Percentiles rank a stretch among this genome's conserved stretches.
phyloP scores from a whole-genome alignment of 2,888 invertebrate genomes.

The Steromphala cineraria region DNA sequence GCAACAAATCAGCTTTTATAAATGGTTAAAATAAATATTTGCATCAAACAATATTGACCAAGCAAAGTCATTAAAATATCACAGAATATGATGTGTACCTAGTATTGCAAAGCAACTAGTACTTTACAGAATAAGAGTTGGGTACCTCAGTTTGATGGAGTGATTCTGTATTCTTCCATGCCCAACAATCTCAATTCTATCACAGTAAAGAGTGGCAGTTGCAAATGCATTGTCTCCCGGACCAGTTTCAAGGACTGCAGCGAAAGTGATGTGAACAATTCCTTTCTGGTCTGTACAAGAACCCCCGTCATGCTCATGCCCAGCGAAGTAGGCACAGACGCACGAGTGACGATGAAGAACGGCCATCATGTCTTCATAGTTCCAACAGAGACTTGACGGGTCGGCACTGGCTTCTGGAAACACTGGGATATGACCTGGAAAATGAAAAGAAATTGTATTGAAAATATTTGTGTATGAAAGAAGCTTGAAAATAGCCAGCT shows the following conservation, averaged over 20 bases:
- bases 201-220: constrained; percentile 62
- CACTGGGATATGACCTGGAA: constrained; percentile 24
- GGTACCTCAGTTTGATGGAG: constrained; percentile 40
- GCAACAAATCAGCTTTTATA: too few species aligned
- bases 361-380: constrained; percentile 68
- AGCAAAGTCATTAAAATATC: too few species aligned
- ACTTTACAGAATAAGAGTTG: not conserved
- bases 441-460: not conserved
- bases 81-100: too few species aligned
- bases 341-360: constrained; percentile 63
- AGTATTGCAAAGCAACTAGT: too few species aligned
- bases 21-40: too few species aligned
- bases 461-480: too few species aligned
- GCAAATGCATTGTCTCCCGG: constrained; percentile 61
- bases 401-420: not conserved
- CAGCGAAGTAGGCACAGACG: constrained; percentile 72
- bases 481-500: too few species aligned
- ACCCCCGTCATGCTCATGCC: constrained; percentile 73
- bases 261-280: constrained; percentile 71
- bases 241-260: constrained; percentile 71
- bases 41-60: too few species aligned
- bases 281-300: constrained; percentile 66
- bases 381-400: constrained; percentile 69
- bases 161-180: constrained; percentile 47
- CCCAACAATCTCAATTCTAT: constrained; percentile 61